Base-by-base conservation (phyloP, 2,888 invertebrate genomes). In the Drepana falcataria region DNA sequence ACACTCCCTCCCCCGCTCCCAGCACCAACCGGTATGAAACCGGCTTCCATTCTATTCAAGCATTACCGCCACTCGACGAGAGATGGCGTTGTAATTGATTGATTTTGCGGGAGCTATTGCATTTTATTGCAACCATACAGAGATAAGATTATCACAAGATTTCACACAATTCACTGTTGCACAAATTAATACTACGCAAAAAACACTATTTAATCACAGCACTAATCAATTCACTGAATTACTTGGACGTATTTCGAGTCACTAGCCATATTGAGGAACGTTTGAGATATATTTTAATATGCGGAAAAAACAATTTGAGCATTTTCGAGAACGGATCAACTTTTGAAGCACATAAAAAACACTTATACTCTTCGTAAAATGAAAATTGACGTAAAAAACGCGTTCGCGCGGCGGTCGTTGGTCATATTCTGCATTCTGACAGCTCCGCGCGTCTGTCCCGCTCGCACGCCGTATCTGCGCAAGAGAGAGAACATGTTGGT, bases 31-130 rank as follows among this genome's bases (percentile, higher is more conserved):
- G 90, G 89, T 75, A 91, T 90, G 58, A 77, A 91, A 62, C 91
- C 91, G 76, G 87, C 91, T 71, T 91, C 91, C 91, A 91, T 91
- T 54, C 57, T 59, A 62, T 34, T 75, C 73, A 80, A 44, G 55
- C 81, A 84, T 81, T 64, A 58, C 79, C 66, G 64, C 77, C 65
- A 67, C 72, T 65, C 67, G 59, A 65, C 73, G 67, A 76, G 54
- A 88, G 87, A 85, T 84, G 87, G 82, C 84, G 78, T 63, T 80
- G 62, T 55, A 52, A 68, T 53, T 48, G 57, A 41, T 37, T 37
- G 2, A 41, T 48, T 55, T 35, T 0, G 53, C 57, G 55, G 40
- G 57, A 54, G 34, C 54, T 59, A 61, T 55, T 35, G 44, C 53
- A 48, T 58, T 48, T 51, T 54, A 56, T 61, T 63, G 58, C 63